phyloP scores from a whole-genome alignment of 2,888 invertebrate genomes.

The Polydrusus pterygomalis region DNA sequence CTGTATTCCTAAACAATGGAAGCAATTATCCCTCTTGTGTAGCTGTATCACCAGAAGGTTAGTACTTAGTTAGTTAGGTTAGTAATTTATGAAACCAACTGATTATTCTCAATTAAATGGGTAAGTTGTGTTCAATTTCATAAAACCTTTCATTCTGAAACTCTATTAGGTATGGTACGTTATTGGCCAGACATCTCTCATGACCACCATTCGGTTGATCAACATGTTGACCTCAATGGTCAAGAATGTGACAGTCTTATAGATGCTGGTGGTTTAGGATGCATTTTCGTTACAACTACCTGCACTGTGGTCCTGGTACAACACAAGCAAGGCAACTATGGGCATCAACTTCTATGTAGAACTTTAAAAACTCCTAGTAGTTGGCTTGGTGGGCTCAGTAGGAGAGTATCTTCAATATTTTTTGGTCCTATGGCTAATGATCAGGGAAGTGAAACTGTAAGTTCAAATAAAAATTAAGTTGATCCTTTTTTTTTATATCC shows the following conservation, averaged over 20 bases:
- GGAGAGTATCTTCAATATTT: conserved; percentile 86
- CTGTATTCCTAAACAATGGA: conserved; percentile 78
- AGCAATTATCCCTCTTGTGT: conserved; percentile 86
- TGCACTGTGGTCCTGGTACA: conserved; percentile 87
- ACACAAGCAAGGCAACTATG: conserved; percentile 78
- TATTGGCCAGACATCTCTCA: conserved; percentile 95
- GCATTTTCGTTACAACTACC: conserved; percentile 93
- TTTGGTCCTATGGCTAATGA: conserved; percentile 83
- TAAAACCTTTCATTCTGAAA: neutral
- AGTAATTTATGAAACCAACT: no score
- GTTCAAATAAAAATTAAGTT: conserved; percentile 54
- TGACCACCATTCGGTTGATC: conserved; percentile 89
- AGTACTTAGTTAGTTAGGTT: neutral
- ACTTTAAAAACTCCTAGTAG: conserved; percentile 84
- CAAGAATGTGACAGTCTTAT: conserved; percentile 88
- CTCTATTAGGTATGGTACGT: conserved; percentile 81
- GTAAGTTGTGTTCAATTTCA: no score
- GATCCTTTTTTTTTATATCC: no score
- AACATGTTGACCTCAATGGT: conserved; percentile 89
- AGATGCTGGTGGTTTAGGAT: conserved; percentile 78
- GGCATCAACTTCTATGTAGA: conserved; percentile 80
- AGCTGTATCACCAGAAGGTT: conserved; percentile 94
- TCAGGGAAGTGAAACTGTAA: conserved; percentile 79
- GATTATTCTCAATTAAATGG: no score
- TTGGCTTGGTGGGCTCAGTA: conserved; percentile 89